Evolutionary conservation across 2,113 vertebrate species (phyloP).

Genomic region (Hippocampus comes): DNA sequence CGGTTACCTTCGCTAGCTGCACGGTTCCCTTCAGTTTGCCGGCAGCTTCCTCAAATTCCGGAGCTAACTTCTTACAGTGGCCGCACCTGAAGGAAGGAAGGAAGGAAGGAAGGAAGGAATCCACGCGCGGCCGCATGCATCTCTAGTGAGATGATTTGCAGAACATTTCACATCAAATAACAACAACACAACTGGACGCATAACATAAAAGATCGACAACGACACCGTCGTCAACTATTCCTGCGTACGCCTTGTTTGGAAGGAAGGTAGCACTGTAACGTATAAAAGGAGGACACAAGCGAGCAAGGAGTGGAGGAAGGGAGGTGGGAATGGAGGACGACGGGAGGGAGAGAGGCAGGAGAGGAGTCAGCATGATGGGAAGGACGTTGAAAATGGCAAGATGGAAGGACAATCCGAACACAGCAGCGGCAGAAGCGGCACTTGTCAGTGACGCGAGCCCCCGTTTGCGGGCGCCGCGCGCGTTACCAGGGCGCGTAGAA

Average conservation of each 20-base stretch:
- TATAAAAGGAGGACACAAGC: background rate
- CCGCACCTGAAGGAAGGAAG: slow-evolving; percentile 64
- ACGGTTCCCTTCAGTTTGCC: slow-evolving; percentile 61
- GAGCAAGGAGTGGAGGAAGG: too few species aligned
- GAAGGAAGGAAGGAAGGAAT: background rate
- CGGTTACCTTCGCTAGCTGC: slow-evolving; percentile 67
- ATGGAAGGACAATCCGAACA: background rate
- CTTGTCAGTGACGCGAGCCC: background rate
- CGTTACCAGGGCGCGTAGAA: slow-evolving; percentile 76
- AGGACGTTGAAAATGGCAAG: background rate
- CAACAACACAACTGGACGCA: too few species aligned
- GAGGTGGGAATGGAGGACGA: too few species aligned
- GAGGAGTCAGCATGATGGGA: background rate
- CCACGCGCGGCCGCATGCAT: too few species aligned
- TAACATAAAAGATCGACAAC: too few species aligned
- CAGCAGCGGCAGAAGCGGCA: background rate
- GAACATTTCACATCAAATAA: too few species aligned
- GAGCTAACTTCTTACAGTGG: slow-evolving; percentile 72
- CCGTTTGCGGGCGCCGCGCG: background rate
- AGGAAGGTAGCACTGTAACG: too few species aligned
- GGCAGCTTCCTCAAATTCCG: slow-evolving; percentile 74
- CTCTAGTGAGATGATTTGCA: too few species aligned
- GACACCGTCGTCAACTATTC: too few species aligned
- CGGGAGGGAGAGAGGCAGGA: background rate
- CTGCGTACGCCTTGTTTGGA: too few species aligned